These are phyloP conservation scores for Salvelinus fontinalis DNA, from an alignment of 2,113 vertebrate species.

Conservation along the genomic window DNA sequence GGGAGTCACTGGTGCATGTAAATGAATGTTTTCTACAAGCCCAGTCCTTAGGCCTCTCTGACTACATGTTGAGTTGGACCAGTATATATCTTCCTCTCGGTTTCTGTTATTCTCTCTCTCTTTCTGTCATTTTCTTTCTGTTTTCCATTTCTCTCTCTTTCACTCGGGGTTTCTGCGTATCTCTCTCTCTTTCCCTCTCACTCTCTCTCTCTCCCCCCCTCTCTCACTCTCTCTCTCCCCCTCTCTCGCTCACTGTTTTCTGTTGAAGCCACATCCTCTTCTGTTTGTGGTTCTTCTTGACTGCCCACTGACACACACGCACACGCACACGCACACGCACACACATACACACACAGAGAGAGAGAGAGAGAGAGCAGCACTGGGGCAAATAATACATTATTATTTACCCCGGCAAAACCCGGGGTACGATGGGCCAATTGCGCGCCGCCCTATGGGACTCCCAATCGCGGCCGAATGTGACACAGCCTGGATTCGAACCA, in stretches of 20 bases:
- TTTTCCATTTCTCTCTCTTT: not conserved
- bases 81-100: not conserved
- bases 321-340: no score
- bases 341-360: no score
- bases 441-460: no score
- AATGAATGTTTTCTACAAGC: not conserved
- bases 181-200: not conserved
- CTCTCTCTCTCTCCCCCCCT: no score
- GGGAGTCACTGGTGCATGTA: not conserved
- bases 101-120: slow-evolving; percentile 58
- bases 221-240: no score
- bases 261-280: not conserved
- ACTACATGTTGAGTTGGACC: not conserved
- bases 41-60: not conserved
- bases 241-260: not conserved
- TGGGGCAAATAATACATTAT: no score
- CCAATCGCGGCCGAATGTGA: no score
- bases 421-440: no score
- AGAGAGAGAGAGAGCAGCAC: no score
- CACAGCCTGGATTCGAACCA: no score
- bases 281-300: not conserved
- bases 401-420: no score
- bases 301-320: not conserved
- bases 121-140: slow-evolving; percentile 35
- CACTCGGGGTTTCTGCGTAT: not conserved